phyloP scores from a whole-genome alignment of 2,113 vertebrate genomes.

The Chionis minor region DNA sequence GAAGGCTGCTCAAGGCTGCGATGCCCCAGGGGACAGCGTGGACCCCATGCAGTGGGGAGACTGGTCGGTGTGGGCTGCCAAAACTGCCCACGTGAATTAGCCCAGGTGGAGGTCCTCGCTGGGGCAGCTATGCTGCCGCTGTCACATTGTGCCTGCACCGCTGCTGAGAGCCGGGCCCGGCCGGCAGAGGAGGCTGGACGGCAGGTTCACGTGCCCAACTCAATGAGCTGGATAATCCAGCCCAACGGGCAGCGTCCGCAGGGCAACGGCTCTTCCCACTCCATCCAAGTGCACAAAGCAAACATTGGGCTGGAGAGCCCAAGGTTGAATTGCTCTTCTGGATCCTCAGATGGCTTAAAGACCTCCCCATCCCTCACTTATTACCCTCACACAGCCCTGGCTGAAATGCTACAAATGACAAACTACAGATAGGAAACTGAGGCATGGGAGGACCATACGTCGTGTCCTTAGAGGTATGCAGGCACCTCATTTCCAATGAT shows the following conservation, averaged over 20 bases:
- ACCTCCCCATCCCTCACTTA: neutral
- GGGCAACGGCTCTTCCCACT: neutral
- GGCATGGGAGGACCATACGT: fast-evolving
- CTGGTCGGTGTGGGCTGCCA: neutral
- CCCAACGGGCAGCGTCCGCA: fast-evolving
- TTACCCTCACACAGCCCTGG: neutral
- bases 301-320: neutral
- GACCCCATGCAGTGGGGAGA: neutral
- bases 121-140: neutral
- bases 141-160: fast-evolving
- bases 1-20: neutral
- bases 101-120: neutral
- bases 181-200: neutral
- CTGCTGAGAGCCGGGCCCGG: neutral
- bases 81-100: neutral
- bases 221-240: neutral
- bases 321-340: neutral
- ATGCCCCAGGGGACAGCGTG: neutral
- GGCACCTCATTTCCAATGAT: neutral
- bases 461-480: neutral
- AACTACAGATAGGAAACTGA: neutral
- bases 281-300: neutral
- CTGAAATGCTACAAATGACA: neutral
- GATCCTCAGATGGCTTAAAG: neutral
- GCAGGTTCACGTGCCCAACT: no score